Evolutionary conservation across 2,113 vertebrate genomes (phyloP), one percentile per base, ranked within the genome.

Genomic region (Lophura nycthemera): DNA sequence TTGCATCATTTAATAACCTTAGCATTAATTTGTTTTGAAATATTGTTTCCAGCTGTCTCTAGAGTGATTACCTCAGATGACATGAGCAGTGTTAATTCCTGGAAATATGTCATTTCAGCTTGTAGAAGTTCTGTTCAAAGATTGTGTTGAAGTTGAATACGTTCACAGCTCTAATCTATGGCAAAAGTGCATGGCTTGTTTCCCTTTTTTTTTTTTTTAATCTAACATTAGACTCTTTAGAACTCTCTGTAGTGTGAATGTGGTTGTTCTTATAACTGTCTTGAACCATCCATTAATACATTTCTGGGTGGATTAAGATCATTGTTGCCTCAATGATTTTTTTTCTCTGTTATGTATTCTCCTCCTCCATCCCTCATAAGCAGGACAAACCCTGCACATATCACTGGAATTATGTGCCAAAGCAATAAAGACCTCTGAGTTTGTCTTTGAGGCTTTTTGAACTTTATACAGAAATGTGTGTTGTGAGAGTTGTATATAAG

Each of bases 21-120:
- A 74, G 34, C 19, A 74, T 83, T 86, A 74, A 94, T 83, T 93
- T 74, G 38, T 42, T 96, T 89, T 93, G 79, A 57, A 94, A 43
- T 32, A 56, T 60, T 88, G 34, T 96, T 94, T 88, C 65, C 69
- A 83, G 45, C 29, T 77, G 24, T 34, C 45, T 77, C 71, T 60
- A 38, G 60, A 86, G 56, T 83, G 60, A 81, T 90, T 70, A 22
- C 75, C 72, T 91, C 1, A 0, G 90, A 80, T 77, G 56, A 88
- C 67, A 83, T 7, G 8, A 94, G 29, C 1, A 1, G 14, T 42
- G 32, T 63, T 56, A 73, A 63, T 82, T 89, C 29, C 66, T 54
- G 13, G 70, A 50, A 59, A 74, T 74, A 76, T 88, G 13, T 73
- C 29, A 27, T 88, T 86, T 88, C 32, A 71, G 4, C n/a, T 74